Evolutionary conservation across 2,113 vertebrate genomes (phyloP), one percentile per base, ranked within the genome.

Genomic region (Mobula hypostoma): DNA sequence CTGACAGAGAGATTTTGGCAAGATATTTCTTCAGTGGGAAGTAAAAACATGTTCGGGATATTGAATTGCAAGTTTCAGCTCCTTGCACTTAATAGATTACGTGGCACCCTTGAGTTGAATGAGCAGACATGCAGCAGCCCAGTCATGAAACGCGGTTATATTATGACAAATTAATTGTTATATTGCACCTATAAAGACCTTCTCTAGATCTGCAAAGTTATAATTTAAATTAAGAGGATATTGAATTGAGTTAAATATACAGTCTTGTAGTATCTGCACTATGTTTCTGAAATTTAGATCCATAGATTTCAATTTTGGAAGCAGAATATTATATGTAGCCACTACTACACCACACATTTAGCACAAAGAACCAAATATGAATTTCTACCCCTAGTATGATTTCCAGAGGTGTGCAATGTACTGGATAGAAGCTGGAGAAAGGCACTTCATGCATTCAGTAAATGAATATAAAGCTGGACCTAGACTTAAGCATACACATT

Each of bases 31-130:
- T 88, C 85, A 32, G 24, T 85, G 82, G 29, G 32, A 5, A 36
- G 61, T 7, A 66, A 32, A 66, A 32, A 19, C 61, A 66, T 32
- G n/a, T 32, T 88, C 66, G 82, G 21, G 61, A 63, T 14, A 90
- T 90, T n/a, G 63, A 90, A 7, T 90, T 90, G 85, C 15, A 90
- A 90, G 85, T 90, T 90, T 90, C 61, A n/a, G 15, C 61, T 68
- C 66, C 27, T 90, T 63, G n/a, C n/a, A 19, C 6, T 90, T 66
- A 15, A 66, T n/a, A 11, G 36, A 88, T 88, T 66, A 68, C 63
- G 27, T 88, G 27, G 58, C 83, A n/a, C 58, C 27, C 58, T 63
- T 63, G 5, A 63, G 5, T 9, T 63, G 58, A 88, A 63, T n/a
- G 27, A 29, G 4, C 58, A 24, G 56, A 48, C 56, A 61, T 61